phyloP scores from a whole-genome alignment of 2,797 vertebrate species.

The Buphagus erythrorhynchus region DNA sequence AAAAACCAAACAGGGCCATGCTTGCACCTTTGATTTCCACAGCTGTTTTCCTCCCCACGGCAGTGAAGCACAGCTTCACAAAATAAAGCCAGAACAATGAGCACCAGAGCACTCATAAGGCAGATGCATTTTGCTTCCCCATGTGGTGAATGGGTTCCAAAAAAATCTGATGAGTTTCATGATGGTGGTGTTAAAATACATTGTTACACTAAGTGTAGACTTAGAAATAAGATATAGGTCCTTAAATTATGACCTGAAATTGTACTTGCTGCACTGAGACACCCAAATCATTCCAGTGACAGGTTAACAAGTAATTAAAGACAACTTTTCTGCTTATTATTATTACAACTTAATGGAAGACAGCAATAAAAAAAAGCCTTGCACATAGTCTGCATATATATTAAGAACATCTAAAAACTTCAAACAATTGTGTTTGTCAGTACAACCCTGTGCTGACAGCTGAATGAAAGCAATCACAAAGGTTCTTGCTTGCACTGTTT shows the following conservation, averaged over 20 bases:
- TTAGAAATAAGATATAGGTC: not conserved
- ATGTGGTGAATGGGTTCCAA: not conserved
- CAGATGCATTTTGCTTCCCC: not conserved
- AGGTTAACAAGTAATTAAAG: conserved; percentile 28
- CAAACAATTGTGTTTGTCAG: conserved; percentile 6
- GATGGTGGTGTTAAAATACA: not conserved
- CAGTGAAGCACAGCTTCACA: not conserved
- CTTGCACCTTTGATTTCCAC: not conserved
- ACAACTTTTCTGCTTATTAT: not conserved
- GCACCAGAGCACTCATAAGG: not conserved
- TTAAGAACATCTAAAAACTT: conserved; percentile 29
- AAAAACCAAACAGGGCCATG: not conserved
- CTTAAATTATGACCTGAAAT: conserved; percentile 12
- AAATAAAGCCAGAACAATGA: not conserved
- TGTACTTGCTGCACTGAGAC: not conserved
- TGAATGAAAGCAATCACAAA: conserved; percentile 12
- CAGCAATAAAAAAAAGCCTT: not conserved
- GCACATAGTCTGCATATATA: not conserved
- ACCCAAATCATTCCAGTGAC: conserved; percentile 7
- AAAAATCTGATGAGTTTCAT: not conserved
- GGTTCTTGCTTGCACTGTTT: not conserved
- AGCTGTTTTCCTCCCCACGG: not conserved
- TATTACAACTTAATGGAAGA: conserved; percentile 21
- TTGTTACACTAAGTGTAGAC: not conserved
- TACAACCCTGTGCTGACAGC: not conserved